Conservation (phyloP, 2,888 invertebrate species). For the Heliconius hortense region DNA sequence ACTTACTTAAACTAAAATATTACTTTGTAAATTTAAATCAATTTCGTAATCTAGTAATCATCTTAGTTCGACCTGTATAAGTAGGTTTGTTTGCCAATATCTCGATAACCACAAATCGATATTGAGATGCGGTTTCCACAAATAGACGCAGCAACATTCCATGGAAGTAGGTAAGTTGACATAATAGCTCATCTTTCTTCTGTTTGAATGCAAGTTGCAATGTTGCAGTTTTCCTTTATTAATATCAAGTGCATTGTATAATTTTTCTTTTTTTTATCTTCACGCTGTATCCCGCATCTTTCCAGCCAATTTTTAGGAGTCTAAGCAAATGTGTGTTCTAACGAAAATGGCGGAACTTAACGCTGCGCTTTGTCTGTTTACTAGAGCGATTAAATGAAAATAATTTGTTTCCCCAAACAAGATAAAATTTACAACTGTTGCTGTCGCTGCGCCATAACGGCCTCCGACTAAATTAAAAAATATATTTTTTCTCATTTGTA, state of each 20-base stretch:
- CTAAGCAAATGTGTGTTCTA: too few species aligned
- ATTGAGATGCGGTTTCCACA: slow-evolving; percentile 17
- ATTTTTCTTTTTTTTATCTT: background rate
- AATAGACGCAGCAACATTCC: slow-evolving; percentile 15
- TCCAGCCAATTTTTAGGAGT: background rate
- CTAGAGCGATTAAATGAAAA: background rate
- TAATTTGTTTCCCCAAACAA: background rate
- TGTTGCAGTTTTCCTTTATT: background rate
- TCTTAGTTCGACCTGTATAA: slow-evolving; percentile 1
- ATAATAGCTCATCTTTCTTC: slow-evolving; percentile 17
- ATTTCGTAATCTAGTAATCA: background rate
- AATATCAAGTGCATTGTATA: background rate
- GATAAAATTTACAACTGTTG: background rate
- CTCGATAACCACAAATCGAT: slow-evolving; percentile 16
- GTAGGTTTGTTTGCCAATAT: slow-evolving; percentile 17
- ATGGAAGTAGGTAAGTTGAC: slow-evolving; percentile 17
- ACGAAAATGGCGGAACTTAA: background rate
- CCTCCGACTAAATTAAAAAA: too few species aligned
- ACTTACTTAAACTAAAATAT: background rate
- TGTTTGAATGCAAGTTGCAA: slow-evolving; percentile 14
- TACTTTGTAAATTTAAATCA: background rate
- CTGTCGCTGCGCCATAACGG: too few species aligned
- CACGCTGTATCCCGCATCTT: background rate
- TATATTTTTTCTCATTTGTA: too few species aligned
- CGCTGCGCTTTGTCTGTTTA: background rate